A percentile compares a stretch with the other conserved stretches of the same genome.
These are phyloP conservation scores for Embiotoca jacksoni DNA, from an alignment of 2,113 vertebrate species.

Conservation along the genomic window DNA sequence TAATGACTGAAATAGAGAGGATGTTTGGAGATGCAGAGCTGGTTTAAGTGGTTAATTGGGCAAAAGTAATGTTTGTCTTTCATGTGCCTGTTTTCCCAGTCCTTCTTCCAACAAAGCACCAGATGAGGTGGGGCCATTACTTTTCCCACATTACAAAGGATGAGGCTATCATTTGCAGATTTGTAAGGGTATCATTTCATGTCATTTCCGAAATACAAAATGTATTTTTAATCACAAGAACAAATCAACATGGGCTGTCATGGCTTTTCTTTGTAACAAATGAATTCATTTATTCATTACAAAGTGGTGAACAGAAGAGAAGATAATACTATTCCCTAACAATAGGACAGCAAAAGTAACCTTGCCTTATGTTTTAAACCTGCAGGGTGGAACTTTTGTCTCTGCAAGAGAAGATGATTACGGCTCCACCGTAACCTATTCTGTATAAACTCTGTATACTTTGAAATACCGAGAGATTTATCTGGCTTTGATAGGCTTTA, in stretches of 20 bases:
- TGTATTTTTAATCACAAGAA: conserved; percentile 19
- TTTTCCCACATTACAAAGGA: conserved; percentile 11
- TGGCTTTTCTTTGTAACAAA: background rate
- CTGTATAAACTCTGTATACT: too few species aligned
- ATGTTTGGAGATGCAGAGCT: conserved; percentile 16
- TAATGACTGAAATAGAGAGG: conserved; percentile 3
- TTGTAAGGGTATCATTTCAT: conserved; percentile 14
- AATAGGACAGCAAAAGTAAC: conserved; percentile 4
- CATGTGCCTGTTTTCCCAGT: conserved; percentile 33
- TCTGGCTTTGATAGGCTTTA: too few species aligned
- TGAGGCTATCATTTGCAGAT: conserved; percentile 4
- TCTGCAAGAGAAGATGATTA: too few species aligned
- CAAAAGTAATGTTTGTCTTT: conserved; percentile 10
- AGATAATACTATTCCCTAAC: background rate
- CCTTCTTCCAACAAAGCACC: conserved; percentile 11
- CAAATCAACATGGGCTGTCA: background rate
- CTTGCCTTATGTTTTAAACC: background rate
- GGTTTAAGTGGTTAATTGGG: conserved; percentile 44
- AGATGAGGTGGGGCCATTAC: conserved; percentile 4
- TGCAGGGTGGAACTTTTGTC: too few species aligned
- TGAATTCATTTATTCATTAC: background rate
- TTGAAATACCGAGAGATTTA: too few species aligned
- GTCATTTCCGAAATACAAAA: conserved; percentile 5
- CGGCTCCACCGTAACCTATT: too few species aligned
- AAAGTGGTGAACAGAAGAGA: background rate